These are phyloP conservation scores for Lerema accius DNA, from an alignment of 1,140 invertebrate genomes.

Conservation along the genomic window DNA sequence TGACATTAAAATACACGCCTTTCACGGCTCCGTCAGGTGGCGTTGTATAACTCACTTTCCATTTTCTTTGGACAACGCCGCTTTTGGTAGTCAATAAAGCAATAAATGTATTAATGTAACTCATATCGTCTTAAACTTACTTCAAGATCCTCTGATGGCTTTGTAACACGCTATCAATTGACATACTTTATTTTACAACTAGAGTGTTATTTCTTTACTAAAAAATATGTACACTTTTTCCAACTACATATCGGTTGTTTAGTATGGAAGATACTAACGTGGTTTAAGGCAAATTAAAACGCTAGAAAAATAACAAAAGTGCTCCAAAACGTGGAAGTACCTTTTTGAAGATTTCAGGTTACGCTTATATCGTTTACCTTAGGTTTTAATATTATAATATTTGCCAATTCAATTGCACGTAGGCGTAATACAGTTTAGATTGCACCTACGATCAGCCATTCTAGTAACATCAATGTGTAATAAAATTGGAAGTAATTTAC, in stretches of 20 bases:
- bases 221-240: no score
- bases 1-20: conserved; percentile 78
- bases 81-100: conserved; percentile 20
- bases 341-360: no score
- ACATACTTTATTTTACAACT: background rate
- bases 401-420: background rate
- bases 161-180: background rate
- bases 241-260: no score
- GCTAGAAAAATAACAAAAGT: no score
- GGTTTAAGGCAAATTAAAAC: no score
- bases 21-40: conserved; percentile 76
- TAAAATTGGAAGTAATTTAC: conserved; percentile 4
- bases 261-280: no score
- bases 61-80: conserved; percentile 56
- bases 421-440: conserved; percentile 12
- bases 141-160: background rate
- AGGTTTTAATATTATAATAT: background rate
- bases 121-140: background rate
- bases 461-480: background rate
- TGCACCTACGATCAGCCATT: conserved; percentile 11
- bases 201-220: no score
- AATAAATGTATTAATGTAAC: conserved; percentile 2
- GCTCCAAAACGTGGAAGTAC: no score
- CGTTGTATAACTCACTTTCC: conserved; percentile 80
- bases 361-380: no score